Evolutionary conservation across 2,797 vertebrate genomes (phyloP).

Genomic region (Hapalemur alaotrensis): DNA sequence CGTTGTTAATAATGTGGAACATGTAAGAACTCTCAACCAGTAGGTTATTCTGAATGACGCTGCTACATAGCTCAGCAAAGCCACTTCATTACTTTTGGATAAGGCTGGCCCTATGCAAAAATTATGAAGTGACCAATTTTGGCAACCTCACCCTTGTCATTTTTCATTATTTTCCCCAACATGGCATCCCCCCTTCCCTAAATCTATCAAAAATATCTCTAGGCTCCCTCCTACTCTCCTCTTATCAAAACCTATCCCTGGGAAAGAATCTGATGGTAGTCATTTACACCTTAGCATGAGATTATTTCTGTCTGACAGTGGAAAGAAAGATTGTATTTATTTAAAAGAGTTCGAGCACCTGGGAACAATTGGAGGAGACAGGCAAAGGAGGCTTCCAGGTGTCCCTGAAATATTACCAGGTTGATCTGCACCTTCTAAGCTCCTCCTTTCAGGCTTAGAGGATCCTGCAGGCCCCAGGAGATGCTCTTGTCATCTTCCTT

Average conservation of each 20-base stretch:
- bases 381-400: not conserved
- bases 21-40: not conserved
- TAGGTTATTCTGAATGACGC: not conserved
- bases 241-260: slow-evolving; percentile 33
- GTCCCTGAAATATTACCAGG: slow-evolving; percentile 15
- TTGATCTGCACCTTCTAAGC: not conserved
- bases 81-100: slow-evolving; percentile 16
- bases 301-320: slow-evolving; percentile 26
- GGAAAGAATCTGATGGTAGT: not conserved
- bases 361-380: slow-evolving; percentile 23
- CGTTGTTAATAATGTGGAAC: not conserved
- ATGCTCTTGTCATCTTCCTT: not conserved
- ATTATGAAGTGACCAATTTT: not conserved
- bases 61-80: not conserved
- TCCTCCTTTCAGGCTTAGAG: not conserved
- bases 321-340: not conserved
- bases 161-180: not conserved
- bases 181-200: not conserved
- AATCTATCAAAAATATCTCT: not conserved
- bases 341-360: slow-evolving; percentile 36
- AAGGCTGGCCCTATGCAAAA: not conserved
- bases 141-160: not conserved
- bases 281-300: slow-evolving; percentile 37
- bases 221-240: not conserved
- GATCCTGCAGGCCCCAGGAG: not conserved